phyloP scores from a whole-genome alignment of 2,113 vertebrate genomes.

The Cyprinodon tularosa region DNA sequence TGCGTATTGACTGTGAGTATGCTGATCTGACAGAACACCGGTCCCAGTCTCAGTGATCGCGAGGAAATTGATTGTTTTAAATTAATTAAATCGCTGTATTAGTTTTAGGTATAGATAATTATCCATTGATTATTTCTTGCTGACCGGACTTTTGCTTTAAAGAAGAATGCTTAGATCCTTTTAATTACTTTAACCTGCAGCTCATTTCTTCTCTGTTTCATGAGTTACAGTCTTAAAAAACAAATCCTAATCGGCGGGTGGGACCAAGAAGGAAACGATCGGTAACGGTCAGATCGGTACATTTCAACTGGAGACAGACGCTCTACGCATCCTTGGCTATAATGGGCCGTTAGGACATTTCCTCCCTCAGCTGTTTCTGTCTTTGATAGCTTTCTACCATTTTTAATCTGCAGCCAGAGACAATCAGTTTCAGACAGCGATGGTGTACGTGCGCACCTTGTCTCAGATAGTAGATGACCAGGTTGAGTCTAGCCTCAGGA shows the following conservation, averaged over 20 bases:
- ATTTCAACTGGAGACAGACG: background rate
- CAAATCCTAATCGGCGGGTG: background rate
- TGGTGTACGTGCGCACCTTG: slow-evolving; percentile 84
- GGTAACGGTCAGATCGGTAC: background rate
- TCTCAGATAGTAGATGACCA: slow-evolving; percentile 96
- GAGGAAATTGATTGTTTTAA: no score
- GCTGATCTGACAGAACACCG: no score
- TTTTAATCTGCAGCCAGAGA: background rate
- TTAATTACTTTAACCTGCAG: background rate
- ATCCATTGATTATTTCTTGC: no score
- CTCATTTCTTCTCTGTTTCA: background rate
- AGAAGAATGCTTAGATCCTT: no score
- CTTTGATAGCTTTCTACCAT: background rate
- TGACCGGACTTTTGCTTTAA: no score
- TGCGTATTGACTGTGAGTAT: no score
- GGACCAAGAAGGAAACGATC: background rate
- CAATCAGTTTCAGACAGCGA: background rate
- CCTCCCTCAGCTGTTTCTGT: background rate
- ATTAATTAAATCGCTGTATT: no score
- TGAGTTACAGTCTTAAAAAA: background rate
- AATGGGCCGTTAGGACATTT: background rate
- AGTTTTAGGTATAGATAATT: no score
- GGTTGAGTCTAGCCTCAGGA: slow-evolving; percentile 94
- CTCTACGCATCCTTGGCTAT: background rate
- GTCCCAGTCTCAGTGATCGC: no score